Base-by-base conservation (phyloP, 2,888 invertebrate species). In the Notocelia uddmanniana region DNA sequence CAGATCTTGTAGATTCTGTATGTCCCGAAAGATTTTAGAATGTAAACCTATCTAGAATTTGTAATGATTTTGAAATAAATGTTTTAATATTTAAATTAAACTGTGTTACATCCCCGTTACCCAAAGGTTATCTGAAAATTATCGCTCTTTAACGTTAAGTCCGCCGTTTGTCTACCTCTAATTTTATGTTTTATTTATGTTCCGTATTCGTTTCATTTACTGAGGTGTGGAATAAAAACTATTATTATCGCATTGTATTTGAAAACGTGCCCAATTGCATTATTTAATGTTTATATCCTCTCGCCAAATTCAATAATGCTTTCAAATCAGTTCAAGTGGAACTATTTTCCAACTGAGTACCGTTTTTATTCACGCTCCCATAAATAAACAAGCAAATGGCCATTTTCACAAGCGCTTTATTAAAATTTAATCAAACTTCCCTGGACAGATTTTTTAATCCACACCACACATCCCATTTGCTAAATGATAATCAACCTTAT, bases 371-470 rank as follows among this genome's bases (percentile, higher is more conserved):
- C n/a, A n/a, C 59, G 23, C 71, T 41, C 15, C 31, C 37, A 59
- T 59, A 52, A 59, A 71, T 67, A 67, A 52, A 67, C 59, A 45
- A 50, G 11, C 60, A 58, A 31, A 21, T 34, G 54, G 59, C 45
- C 23, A 54, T 71, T 67, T 45, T 60, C 60, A 67, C 67, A 71
- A 71, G 45, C 48, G 45, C 59, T 60, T 59, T 21, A 59, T 71
- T 71, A 66, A 66, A 66, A 45, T 71, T 59, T 52, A 66, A 66
- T 70, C 66, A 66, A 71, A 66, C 66, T 71, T 66, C 59, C 54
- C 18, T 18, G 8, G 23, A 19, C 31, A 3, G 54, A 52, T 23
- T 57, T 59, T 52, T 18, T 11, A 26, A 70, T 31, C 18, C 64
- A 13, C 26, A 63, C 23, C 10, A 10, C 13, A 18, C 3, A 15